Conservation (phyloP, 2,797 vertebrate genomes). For the Rhadinocentrus ornatus region DNA sequence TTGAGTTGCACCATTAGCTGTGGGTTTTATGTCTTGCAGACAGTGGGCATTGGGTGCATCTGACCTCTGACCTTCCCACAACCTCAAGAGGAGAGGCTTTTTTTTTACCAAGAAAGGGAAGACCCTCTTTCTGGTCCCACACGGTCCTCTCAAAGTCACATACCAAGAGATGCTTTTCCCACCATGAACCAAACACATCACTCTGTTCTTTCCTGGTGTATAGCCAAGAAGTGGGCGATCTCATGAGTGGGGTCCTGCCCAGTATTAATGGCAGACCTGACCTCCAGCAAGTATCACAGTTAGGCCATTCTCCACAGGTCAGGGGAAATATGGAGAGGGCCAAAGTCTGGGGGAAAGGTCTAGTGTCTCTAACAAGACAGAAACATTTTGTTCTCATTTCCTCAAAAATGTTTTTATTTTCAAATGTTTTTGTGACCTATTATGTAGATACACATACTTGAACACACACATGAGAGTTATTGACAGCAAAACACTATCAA, state of each 20-base stretch:
- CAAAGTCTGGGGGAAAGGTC: constrained; percentile 47
- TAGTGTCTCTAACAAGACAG: constrained; percentile 29
- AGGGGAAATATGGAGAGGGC: constrained; percentile 69
- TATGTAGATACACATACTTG: not conserved
- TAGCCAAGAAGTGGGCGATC: constrained; percentile 79
- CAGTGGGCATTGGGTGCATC: constrained; percentile 65
- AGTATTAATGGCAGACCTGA: constrained; percentile 70
- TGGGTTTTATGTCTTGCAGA: constrained; percentile 62
- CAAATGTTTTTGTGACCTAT: constrained; percentile 12
- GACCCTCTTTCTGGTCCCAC: constrained; percentile 72
- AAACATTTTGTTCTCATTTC: constrained; percentile 48
- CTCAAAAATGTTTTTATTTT: constrained; percentile 41
- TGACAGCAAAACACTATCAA: constrained; percentile 3
- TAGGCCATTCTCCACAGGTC: constrained; percentile 71
- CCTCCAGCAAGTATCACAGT: constrained; percentile 72
- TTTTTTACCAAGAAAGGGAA: constrained; percentile 74
- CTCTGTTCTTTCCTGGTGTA: constrained; percentile 79
- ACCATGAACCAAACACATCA: constrained; percentile 78
- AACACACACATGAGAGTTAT: not conserved
- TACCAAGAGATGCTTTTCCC: constrained; percentile 83
- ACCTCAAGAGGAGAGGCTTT: constrained; percentile 71
- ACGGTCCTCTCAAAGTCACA: constrained; percentile 76
- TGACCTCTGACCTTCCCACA: constrained; percentile 69
- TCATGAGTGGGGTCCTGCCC: constrained; percentile 79
- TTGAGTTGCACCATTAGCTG: constrained; percentile 63